phyloP scores from a whole-genome alignment of 2,797 vertebrate species.

The Schizopygopsis pylzovi region DNA sequence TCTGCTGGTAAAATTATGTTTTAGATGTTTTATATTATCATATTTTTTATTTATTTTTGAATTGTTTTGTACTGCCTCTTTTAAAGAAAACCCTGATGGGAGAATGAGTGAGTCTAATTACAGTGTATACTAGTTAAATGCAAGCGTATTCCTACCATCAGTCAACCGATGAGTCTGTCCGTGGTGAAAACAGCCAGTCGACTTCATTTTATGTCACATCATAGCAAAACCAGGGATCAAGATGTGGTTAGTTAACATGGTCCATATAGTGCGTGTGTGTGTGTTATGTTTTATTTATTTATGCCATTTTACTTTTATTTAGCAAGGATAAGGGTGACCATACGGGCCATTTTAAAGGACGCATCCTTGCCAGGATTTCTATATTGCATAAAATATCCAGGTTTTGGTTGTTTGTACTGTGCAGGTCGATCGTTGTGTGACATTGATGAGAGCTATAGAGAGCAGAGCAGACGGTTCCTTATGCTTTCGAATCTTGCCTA shows the following conservation, averaged over 20 bases:
- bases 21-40: background rate
- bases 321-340: too few species aligned
- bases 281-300: too few species aligned
- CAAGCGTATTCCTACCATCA: conserved; percentile 7
- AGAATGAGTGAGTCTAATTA: conserved; percentile 11
- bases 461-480: too few species aligned
- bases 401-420: too few species aligned
- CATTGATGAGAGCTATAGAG: too few species aligned
- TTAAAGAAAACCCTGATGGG: background rate
- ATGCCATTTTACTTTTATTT: too few species aligned
- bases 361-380: too few species aligned
- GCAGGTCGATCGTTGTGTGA: too few species aligned
- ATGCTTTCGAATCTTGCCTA: too few species aligned
- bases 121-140: conserved; percentile 32
- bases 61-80: background rate
- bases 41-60: background rate
- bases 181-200: background rate
- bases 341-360: too few species aligned
- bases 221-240: background rate
- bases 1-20: conserved; percentile 12
- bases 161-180: conserved; percentile 12
- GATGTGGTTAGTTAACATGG: background rate
- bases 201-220: background rate
- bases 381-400: too few species aligned
- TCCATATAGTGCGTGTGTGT: background rate